Evolutionary conservation across 2,888 invertebrate species (phyloP), one percentile per base, ranked within the genome.

Genomic region (Andrena fulva): DNA sequence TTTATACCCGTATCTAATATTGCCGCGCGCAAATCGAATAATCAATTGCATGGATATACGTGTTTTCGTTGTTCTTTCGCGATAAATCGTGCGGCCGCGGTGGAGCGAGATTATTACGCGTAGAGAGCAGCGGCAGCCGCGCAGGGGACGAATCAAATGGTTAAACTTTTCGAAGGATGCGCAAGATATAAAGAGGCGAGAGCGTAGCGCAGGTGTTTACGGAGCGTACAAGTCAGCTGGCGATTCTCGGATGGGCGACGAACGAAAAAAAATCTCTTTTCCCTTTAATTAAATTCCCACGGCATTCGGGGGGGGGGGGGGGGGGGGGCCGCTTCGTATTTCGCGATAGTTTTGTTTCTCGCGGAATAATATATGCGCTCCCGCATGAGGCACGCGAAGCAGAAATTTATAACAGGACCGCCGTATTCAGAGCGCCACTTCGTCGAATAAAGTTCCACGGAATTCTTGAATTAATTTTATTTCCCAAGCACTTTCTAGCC

Each of bases 231-330:
- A 62, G 24, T 56, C 10, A 16, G 48, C 31, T 4, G 29, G 52
- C 60, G 54, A 75, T 75, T 66, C 69, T 56, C 35, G 56, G 70
- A 50, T 63, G 42, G 54, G 20, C 50, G 71, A 12, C 68, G 29
- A 69, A 48, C 27, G 24, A 35, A 63, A 78, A 75, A 78, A 76
- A 80, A 72, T 42, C 35, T 52, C 29, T 52, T 75, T 16, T 70
- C 27, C 33, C 52, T 84, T 76, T 84, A 76, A 84, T 84, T 84
- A 84, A 84, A 72, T 74, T 75, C 72, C n/a, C 54, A 67, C 42
- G 59, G 60, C 35, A 42, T 75, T 60, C 59, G 54, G 29, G 20
- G 52, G 27, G 27, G 42, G 52, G 27, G 27, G 42, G 54, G 29
- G 20, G 54, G 29, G 20, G 52, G 27, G 27, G 42, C 16, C 7